Conservation (phyloP, 2,888 invertebrate species). For the Helicoverpa assulta region DNA sequence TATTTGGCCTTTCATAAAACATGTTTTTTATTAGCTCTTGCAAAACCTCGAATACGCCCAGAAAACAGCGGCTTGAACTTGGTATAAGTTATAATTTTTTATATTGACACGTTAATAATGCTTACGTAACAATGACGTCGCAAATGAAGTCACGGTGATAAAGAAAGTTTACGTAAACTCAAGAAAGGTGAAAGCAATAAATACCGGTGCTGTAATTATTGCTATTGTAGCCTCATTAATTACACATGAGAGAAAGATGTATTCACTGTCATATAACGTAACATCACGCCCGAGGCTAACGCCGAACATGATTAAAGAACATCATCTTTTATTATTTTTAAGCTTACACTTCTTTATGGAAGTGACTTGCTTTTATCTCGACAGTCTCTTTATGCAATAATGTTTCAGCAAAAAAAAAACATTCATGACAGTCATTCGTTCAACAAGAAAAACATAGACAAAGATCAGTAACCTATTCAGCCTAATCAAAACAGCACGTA, state of each 20-base stretch:
- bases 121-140: slow-evolving; percentile 69
- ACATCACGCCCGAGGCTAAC: slow-evolving; percentile 63
- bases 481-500: slow-evolving; percentile 27
- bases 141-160: slow-evolving; percentile 69
- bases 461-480: slow-evolving; percentile 33
- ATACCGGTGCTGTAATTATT: slow-evolving; percentile 78
- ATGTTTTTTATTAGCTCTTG: background rate
- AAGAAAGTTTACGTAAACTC: slow-evolving; percentile 83
- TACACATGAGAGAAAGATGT: slow-evolving; percentile 79
- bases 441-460: slow-evolving; percentile 17
- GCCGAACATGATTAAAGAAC: slow-evolving; percentile 45
- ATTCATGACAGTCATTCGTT: background rate
- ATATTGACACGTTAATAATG: slow-evolving; percentile 28
- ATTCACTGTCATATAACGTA: slow-evolving; percentile 75
- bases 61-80: background rate
- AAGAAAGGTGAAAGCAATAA: slow-evolving; percentile 82
- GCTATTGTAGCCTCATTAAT: slow-evolving; percentile 82
- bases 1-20: background rate
- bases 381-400: background rate
- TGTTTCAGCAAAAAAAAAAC: background rate
- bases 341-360: slow-evolving; percentile 12
- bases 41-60: background rate
- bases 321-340: slow-evolving; percentile 27
- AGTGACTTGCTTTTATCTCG: slow-evolving; percentile 22
- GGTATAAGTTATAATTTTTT: slow-evolving; percentile 20